Base-by-base conservation (phyloP, 2,113 vertebrate species). In the Euleptes europaea region DNA sequence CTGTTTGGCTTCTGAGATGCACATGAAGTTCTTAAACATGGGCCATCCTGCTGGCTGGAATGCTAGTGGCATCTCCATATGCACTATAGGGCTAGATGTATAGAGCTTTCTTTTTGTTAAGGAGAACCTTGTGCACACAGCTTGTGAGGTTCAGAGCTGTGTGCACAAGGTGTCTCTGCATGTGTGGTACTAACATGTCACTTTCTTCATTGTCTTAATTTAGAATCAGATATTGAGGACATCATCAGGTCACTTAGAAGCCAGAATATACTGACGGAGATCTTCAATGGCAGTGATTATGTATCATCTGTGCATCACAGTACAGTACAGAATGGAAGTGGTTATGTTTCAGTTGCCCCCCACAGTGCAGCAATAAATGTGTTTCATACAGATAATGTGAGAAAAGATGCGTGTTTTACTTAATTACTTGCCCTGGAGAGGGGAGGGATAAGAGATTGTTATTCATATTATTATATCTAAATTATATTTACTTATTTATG, bases 311-410 rank as follows among this genome's bases (percentile, higher is more conserved):
- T 97, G 0, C 98, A 98, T 2, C 98, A 99, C 88, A 99, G 97
- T 4, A 97, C 98, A 1, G 98, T 97, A 88, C 93, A 99, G 78
- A 98, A 97, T 3, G 97, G 57, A 69, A 85, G 77, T 40, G 42
- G 54, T 47, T 99, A 98, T 66, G 95, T 98, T 81, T 95, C 97
- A 0, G 96, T 92, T 4, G 97, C 98, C 0, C 98, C 99, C 2
- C 98, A 99, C 88, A 99, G 97, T 5, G 98, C 98, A 1, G 98
- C 97, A 88, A 94, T 99, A 82, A 98, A 97, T 3, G 97, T 99
- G 5, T 94, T 96, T 0, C 89, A 93, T 28, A 95, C 97, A 87
- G 97, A 92, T 86, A 97, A 98, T 97, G 98, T 99, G 86, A 91
- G 95, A 54, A 1, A 26, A 19, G 1, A 15, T 5, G 1, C 1